Base-by-base conservation (phyloP, 2,113 vertebrate genomes). In the Bucco capensis region DNA sequence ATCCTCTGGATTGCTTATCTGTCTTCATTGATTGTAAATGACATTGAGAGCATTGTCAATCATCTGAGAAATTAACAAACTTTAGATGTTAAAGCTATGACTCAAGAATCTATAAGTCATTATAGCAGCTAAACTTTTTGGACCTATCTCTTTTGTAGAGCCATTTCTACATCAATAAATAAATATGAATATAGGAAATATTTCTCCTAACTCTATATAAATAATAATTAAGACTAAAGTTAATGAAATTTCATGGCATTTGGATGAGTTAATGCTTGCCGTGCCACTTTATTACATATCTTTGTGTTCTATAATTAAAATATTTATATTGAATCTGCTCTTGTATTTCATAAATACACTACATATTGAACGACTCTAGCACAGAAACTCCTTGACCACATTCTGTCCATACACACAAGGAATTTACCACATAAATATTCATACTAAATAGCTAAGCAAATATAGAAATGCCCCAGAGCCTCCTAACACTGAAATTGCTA, bases 321-420 rank as follows among this genome's bases (percentile, higher is more conserved):
- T 12, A 38, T 62, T 81, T 84, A 24, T 51, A 56, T 82, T 24
- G 6, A 79, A 76, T 88, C 7, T 28, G 25, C 19, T 28, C 3
- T 66, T 92, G 85, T 88, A 81, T 65, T 95, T 95, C 62, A 64
- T 76, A 95, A 75, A 77, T 85, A 77, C 37, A 22, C 90, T 88
- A 94, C 86, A 81, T 84, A 93, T 62, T 62, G 56, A 93, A 72
- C 84, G 57, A 44, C 28, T 92, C 35, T 86, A 72, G 44, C 76
- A 74, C 44, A 85, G 56, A 88, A 89, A 92, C 30, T 94, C 94
- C 87, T 89, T 96, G 67, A 96, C 94, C 69, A 95, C 33, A 90
- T 95, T 95, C 38, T 96, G 40, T 57, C 82, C 61, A 86, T 69
- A 89, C 83, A 58, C 65, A 89, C 60, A 67, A 40, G 30, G 72